Conservation (phyloP, 2,113 vertebrate species). For the Stercorarius parasiticus region DNA sequence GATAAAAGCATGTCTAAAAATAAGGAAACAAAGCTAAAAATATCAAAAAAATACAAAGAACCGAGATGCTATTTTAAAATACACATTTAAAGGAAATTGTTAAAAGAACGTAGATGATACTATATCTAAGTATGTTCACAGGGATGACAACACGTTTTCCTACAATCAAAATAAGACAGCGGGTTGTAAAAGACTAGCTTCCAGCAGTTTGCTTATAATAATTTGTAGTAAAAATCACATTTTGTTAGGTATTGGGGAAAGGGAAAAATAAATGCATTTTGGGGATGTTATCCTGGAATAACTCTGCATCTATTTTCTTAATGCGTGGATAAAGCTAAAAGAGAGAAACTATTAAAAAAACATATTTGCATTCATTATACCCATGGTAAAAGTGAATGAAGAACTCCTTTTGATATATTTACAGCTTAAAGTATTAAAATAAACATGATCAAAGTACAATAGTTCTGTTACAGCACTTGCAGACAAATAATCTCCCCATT, state of each 20-base stretch:
- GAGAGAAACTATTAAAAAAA: neutral
- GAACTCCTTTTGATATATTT: slow-evolving; percentile 9
- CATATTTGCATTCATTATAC: neutral
- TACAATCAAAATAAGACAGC: neutral
- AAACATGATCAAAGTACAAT: neutral
- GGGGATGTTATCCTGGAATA: neutral
- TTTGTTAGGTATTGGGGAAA: neutral
- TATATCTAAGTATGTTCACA: neutral
- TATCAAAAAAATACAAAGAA: neutral
- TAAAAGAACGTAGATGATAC: neutral
- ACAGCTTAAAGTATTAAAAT: neutral
- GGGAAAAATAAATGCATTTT: neutral
- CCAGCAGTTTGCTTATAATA: neutral
- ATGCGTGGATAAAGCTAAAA: slow-evolving; percentile 20
- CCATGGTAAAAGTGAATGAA: neutral
- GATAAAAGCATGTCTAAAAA: neutral
- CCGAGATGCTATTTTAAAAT: neutral
- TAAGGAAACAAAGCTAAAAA: neutral
- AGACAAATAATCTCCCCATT: neutral
- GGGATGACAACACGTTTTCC: neutral
- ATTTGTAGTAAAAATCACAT: neutral
- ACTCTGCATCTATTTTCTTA: neutral
- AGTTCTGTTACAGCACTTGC: neutral
- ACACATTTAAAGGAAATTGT: neutral
- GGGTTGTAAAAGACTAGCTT: neutral